These are phyloP conservation scores for Liparis tanakae DNA, from an alignment of 2,797 vertebrate species.

Conservation along the genomic window DNA sequence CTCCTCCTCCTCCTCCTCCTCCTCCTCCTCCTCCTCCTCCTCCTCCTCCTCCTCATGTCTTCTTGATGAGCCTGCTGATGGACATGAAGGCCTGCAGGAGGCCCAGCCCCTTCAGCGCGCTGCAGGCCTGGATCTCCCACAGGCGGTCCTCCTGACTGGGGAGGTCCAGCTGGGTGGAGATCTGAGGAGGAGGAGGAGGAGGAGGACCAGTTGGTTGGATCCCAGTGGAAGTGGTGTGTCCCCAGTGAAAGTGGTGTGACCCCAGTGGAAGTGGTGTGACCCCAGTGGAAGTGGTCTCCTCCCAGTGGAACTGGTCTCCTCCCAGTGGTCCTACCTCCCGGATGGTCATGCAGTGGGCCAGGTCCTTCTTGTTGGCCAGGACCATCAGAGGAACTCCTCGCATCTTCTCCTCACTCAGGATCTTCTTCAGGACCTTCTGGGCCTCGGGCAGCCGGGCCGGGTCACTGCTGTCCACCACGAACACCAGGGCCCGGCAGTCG, in stretches of 20 bases:
- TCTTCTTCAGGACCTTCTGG: conserved; percentile 72
- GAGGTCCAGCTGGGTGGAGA: conserved; percentile 76
- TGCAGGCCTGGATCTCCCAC: conserved; percentile 89
- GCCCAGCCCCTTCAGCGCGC: conserved; percentile 83
- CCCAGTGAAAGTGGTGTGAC: background rate
- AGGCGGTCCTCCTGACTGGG: conserved; percentile 44
- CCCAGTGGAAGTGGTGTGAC: background rate
- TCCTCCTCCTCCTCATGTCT: conserved; percentile 15
- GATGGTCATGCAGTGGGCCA: conserved; percentile 77
- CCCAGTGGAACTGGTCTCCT: background rate
- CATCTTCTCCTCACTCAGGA: conserved; percentile 80
- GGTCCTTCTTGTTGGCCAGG: conserved; percentile 92
- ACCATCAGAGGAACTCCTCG: conserved; percentile 86
- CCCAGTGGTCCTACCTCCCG: conserved; percentile 50
- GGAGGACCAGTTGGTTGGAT: background rate
- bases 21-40: too few relatives aligned
- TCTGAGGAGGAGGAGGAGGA: conserved; percentile 38
- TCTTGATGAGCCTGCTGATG: conserved; percentile 82
- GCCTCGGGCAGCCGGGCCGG: conserved; percentile 81
- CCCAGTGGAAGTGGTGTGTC: background rate
- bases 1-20: too few relatives aligned
- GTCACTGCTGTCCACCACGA: conserved; percentile 89
- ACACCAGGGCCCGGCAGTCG: conserved; percentile 82
- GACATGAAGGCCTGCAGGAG: conserved; percentile 83
- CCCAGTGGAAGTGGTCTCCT: background rate